Percentiles rank a stretch among this genome's conserved stretches.
phyloP scores from a whole-genome alignment of 2,888 invertebrate species.

The Tethea ocularis region DNA sequence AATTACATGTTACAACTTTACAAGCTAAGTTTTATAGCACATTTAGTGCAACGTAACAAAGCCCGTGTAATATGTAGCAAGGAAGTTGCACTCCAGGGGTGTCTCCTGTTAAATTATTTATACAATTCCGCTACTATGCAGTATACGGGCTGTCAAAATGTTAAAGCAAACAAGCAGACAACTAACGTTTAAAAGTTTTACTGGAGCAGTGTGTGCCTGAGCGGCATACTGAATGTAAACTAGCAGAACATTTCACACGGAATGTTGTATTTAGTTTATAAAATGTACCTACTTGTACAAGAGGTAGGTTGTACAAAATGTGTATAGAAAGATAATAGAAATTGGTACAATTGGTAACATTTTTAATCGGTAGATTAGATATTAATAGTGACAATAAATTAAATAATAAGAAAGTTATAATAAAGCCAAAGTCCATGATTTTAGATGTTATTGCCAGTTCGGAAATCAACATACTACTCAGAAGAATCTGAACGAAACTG shows the following conservation, averaged over 20 bases:
- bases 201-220: not conserved
- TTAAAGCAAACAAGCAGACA: slow-evolving; percentile 2
- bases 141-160: not conserved
- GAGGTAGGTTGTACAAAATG: too few relatives aligned
- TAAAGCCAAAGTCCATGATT: too few relatives aligned
- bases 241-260: not conserved
- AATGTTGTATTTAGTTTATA: not conserved
- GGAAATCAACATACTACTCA: too few relatives aligned
- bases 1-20: not conserved
- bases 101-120: slow-evolving; percentile 32
- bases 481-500: too few relatives aligned
- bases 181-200: slow-evolving; percentile 2
- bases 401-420: too few relatives aligned
- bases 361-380: too few relatives aligned
- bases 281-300: not conserved
- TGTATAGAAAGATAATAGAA: too few relatives aligned
- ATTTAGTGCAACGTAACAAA: not conserved
- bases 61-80: slow-evolving; percentile 13
- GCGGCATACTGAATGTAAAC: slow-evolving; percentile 12
- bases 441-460: too few relatives aligned
- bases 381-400: too few relatives aligned
- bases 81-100: slow-evolving; percentile 26
- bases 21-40: not conserved
- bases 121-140: slow-evolving; percentile 9
- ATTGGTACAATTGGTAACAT: too few relatives aligned